Base-by-base conservation (phyloP, 1,140 invertebrate genomes). In the Theocolax elegans region DNA sequence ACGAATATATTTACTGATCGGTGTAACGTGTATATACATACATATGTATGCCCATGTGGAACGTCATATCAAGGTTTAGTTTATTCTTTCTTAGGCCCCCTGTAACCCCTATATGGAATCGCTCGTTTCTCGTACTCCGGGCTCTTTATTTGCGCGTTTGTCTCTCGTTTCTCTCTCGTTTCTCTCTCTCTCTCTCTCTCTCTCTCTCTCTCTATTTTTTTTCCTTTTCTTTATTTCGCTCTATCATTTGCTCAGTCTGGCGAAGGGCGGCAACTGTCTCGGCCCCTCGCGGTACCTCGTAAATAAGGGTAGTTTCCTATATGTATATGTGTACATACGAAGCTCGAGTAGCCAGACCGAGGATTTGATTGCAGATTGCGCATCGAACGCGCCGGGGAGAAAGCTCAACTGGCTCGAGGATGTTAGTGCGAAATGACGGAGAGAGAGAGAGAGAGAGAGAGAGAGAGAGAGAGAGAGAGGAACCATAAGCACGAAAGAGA, bases 311-410 rank as follows among this genome's bases (percentile, higher is more conserved):
- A 71, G 75, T 71, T 73, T 68, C 58, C 58, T 71, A 63, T 59
- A 27, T 48, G 4, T 10, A 35, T 35, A 35, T 10, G 10, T 35
- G 10, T 35, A 35, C 4, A 35, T 35, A 3, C 6, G 44, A 51
- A 40, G 51, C 54, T 73, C 48, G 73, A 74, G 75, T 67, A 70
- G 7, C 19, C 71, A 38, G 69, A 72, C 49, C 72, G 62, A 54
- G 72, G 78, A 79, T 81, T 68, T 80, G 75, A 79, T 75, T 75
- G 77, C 67, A 74, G 76, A 77, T 81, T 74, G 73, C 72, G 12
- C 53, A 54, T 66, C 54, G 56, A 56, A 65, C 48, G 44, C 31
- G 44, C 27, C 31, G 31, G 7, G 17, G 49, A 27, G 27, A 2
- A 12, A 19, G 15, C 29, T n/a, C 3, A 9, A 10, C 7, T 21